These are phyloP conservation scores for Tetropium fuscum DNA, from an alignment of 2,888 invertebrate species.

Conservation along the genomic window DNA sequence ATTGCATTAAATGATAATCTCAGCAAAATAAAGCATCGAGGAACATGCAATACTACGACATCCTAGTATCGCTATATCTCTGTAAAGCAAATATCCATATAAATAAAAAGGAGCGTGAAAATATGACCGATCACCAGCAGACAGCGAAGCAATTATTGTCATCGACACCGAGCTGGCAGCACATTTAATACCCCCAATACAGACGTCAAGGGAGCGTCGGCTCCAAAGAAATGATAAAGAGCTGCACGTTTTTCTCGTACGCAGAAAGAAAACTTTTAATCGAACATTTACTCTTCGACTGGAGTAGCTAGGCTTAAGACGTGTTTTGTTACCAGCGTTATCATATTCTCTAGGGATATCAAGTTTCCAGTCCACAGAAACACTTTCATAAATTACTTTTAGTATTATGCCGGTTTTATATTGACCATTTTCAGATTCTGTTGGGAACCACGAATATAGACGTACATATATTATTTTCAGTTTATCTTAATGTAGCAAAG, in stretches of 20 bases:
- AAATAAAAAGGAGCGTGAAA: neutral
- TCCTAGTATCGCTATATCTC: too few relatives aligned
- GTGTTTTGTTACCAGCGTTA: slow-evolving; percentile 52
- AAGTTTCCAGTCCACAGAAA: slow-evolving; percentile 50
- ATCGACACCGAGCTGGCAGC: slow-evolving; percentile 1
- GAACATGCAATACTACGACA: too few relatives aligned
- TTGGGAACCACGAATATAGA: slow-evolving; percentile 33
- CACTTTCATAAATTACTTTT: slow-evolving; percentile 53
- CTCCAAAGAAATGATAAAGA: slow-evolving; percentile 19
- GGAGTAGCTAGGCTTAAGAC: slow-evolving; percentile 49
- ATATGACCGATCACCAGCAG: neutral
- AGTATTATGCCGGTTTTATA: slow-evolving; percentile 45
- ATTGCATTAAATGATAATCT: too few relatives aligned
- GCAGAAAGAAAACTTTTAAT: slow-evolving; percentile 54
- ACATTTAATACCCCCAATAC: slow-evolving; percentile 1
- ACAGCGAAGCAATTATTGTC: slow-evolving; percentile 1
- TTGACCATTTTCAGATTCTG: slow-evolving; percentile 40
- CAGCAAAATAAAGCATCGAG: too few relatives aligned
- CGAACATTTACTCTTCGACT: slow-evolving; percentile 54
- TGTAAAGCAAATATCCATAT: too few relatives aligned
- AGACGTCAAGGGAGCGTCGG: slow-evolving; percentile 14
- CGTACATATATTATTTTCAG: slow-evolving; percentile 21
- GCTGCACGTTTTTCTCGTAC: slow-evolving; percentile 32
- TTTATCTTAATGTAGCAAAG: slow-evolving; percentile 15
- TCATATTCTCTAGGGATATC: slow-evolving; percentile 48